Evolutionary conservation across 2,113 vertebrate species (phyloP).

Genomic region (Nycticebus coucang): DNA sequence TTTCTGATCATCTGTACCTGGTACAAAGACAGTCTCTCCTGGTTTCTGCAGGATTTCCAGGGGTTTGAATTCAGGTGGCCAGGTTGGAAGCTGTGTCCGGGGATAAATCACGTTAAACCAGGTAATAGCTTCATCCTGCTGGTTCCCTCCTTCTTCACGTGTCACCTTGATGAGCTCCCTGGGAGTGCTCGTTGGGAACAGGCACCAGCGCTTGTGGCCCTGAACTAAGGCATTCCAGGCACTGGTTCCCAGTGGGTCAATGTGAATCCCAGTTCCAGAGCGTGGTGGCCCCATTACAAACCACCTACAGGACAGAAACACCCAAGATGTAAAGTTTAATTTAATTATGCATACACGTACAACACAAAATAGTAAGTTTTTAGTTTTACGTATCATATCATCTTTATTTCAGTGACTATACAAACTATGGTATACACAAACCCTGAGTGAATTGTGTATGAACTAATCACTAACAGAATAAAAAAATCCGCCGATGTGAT

Average conservation of each 20-base stretch:
- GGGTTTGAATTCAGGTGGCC: constrained; percentile 95
- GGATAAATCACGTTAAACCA: constrained; percentile 98
- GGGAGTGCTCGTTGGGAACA: constrained; percentile 97
- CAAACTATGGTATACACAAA: background rate
- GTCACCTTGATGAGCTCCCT: constrained; percentile 98
- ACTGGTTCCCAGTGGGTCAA: constrained; percentile 97
- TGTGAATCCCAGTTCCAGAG: constrained; percentile 98
- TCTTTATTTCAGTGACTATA: background rate
- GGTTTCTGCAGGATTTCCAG: constrained; percentile 96
- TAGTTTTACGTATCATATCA: too few species aligned
- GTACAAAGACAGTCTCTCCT: constrained; percentile 98
- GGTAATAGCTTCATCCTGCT: constrained; percentile 99
- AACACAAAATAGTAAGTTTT: background rate
- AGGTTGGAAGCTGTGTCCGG: constrained; percentile 92
- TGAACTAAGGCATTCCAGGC: constrained; percentile 98
- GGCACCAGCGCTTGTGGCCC: constrained; percentile 98
- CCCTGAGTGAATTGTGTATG: background rate
- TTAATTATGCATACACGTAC: background rate
- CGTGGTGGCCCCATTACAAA: constrained; percentile 98
- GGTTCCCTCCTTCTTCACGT: constrained; percentile 96
- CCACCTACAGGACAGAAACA: constrained; percentile 86
- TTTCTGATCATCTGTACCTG: constrained; percentile 85
- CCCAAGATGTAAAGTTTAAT: background rate
- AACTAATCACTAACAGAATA: background rate
- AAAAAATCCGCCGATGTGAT: background rate